Base-by-base conservation (phyloP, 2,888 invertebrate genomes). In the Fragum sueziense region DNA sequence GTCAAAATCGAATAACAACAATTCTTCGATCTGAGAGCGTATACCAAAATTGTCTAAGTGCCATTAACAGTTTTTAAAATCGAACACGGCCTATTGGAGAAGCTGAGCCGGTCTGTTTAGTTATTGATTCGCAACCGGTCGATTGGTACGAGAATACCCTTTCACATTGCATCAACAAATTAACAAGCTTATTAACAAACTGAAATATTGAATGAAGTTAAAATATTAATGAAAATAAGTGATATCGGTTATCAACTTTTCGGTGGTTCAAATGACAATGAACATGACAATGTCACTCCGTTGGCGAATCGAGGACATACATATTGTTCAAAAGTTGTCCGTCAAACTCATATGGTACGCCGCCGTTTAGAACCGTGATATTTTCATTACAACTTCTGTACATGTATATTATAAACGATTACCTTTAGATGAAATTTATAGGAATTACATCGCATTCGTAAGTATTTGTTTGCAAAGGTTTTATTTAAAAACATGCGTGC, bases 61-160 rank as follows among this genome's bases (percentile, higher is more conserved):
- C 57, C 27, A 27, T 57, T 6, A 57, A 6, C 25, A 57, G 57
- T 57, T 57, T 57, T 57, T 27, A 57, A 57, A 57, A 57, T 57
- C 57, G 57, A 57, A 57, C 4, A 14, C 25, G 27, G 6, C 57
- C 57, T 57, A 57, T 27, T 27, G 25, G 57, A 57, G 27, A 57
- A 27, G n/a, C 25, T 25, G 25, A 14, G 47, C 3, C 47, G 47
- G 47, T 47, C 47, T 47, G 47, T 47, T 27, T 57, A 33, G 31
- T 31, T 61, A 61, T 61, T 33, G 61, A 61, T 61, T 31, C 33
- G 61, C 33, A 61, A 61, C 61, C 33, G 33, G 33, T 61, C 61
- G 61, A 61, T 61, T 29, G 7, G 31, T 61, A 33, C 33, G 29
- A n/a, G 27, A 4, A 11, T 33, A 61, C 61, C 61, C 57, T 57